These are phyloP conservation scores for Colostygia pectinataria DNA, from an alignment of 2,888 invertebrate genomes.

Conservation along the genomic window DNA sequence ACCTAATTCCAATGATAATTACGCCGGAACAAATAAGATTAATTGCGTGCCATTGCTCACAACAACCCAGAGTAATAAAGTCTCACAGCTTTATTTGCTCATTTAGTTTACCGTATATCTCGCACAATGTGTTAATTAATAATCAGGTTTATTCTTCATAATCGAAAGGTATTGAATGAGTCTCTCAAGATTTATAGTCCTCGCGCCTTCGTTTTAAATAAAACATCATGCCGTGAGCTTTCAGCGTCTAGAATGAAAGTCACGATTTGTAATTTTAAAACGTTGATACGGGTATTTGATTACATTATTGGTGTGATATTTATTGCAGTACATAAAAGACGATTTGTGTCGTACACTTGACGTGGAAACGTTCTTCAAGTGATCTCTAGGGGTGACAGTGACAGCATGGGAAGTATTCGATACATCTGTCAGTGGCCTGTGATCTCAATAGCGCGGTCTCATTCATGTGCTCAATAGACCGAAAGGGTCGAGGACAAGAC, in stretches of 20 bases:
- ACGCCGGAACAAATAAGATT: constrained; percentile 66
- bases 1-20: constrained; percentile 74
- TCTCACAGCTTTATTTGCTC: constrained; percentile 27
- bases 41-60: constrained; percentile 54
- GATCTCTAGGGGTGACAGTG: constrained; percentile 35
- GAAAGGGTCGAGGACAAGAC: constrained; percentile 25
- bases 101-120: constrained; percentile 21
- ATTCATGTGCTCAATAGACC: constrained; percentile 34
- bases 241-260: constrained; percentile 75
- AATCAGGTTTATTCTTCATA: constrained; percentile 66
- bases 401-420: constrained; percentile 59
- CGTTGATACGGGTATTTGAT: constrained; percentile 65
- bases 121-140: constrained; percentile 26
- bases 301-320: constrained; percentile 37
- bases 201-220: constrained; percentile 77
- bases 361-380: constrained; percentile 33
- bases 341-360: constrained; percentile 29
- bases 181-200: constrained; percentile 70
- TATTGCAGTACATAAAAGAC: constrained; percentile 28
- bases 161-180: constrained; percentile 69
- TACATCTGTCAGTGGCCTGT: constrained; percentile 57
- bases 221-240: constrained; percentile 77
- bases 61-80: constrained; percentile 52
- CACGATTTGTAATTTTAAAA: constrained; percentile 81
- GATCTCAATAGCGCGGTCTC: constrained; percentile 55